Evolutionary conservation across 2,797 vertebrate genomes (phyloP).

Genomic region (Tenualosa thibaudeaui): DNA sequence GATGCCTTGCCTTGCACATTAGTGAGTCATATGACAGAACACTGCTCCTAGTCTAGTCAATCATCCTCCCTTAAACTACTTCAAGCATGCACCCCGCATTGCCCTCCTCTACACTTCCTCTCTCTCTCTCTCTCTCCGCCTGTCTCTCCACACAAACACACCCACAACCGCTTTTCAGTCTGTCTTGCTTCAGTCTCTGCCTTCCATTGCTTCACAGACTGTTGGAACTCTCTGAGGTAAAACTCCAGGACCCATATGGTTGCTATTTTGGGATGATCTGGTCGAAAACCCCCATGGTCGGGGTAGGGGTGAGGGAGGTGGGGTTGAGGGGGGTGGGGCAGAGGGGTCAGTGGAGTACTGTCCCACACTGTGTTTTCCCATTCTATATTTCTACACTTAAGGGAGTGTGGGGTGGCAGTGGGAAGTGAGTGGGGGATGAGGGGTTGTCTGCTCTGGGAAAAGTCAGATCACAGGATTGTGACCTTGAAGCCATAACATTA

Average conservation of each 20-base stretch:
- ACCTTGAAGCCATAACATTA: constrained; percentile 51
- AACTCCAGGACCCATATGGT: constrained; percentile 18
- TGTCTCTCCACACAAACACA: not conserved
- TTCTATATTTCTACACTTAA: not conserved
- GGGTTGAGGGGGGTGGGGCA: not conserved
- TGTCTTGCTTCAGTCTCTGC: not conserved
- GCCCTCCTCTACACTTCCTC: not conserved
- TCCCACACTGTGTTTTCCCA: constrained; percentile 15
- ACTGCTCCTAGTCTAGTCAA: not conserved
- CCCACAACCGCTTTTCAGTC: not conserved
- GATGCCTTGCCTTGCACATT: not conserved
- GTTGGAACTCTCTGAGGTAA: not conserved
- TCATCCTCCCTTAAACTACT: not conserved
- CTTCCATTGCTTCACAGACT: not conserved
- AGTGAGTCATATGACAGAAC: constrained; percentile 34
- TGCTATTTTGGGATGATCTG: constrained; percentile 17
- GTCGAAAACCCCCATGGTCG: not conserved
- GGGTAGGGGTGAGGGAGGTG: not conserved
- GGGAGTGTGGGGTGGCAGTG: not conserved
- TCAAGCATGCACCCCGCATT: not conserved
- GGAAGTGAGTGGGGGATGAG: not conserved
- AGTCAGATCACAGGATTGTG: constrained; percentile 23
- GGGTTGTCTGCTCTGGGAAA: constrained; percentile 26
- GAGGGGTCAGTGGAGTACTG: not conserved
- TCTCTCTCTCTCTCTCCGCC: not conserved